Evolutionary conservation across 2,113 vertebrate species (phyloP), one percentile per base, ranked within the genome.

Genomic region (Chionodraco myersi): DNA sequence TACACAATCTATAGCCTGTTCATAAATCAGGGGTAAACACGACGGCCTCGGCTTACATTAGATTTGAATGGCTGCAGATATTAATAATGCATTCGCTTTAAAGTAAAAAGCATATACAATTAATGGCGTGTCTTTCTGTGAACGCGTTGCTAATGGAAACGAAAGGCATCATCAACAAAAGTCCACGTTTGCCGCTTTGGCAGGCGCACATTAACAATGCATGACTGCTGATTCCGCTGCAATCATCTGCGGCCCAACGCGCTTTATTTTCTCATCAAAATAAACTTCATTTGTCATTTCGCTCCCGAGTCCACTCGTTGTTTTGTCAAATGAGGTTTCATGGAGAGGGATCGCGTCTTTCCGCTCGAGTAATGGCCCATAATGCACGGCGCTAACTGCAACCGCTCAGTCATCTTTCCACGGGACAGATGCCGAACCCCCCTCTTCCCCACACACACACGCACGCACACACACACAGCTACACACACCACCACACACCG

Each of bases 321-420:
- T 92, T 91, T 89, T 88, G 85, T 90, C 83, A 86, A 85, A 91
- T 90, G 54, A 88, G 53, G 79, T 88, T 90, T 86, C 75, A 69
- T 80, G 86, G 86, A 88, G 87, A 89, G 74, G 75, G 79, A 88
- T 88, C 64, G 85, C 79, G 52, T 87, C 79, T 67, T 58, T 82
- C 86, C 88, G 60, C 36, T 68, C 65, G 26, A 41, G 85, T 90
- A 84, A 91, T 86, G 87, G 84, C 77, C 89, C 86, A 87, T 91
- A 85, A 91, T 89, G 91, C 89, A 92, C 48, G 5, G 69, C 86
- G 78, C 71, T 82, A 90, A 91, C 90, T 90, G 88, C 84, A 88
- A 88, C 83, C 87, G 88, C 84, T 92, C 90, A 75, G 85, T 91
- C 91, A 89, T 90, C 90, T 85, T 89, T 30, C 80, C 89, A 88